Conservation (phyloP, 2,888 invertebrate species). For the Drosophila anceps region DNA sequence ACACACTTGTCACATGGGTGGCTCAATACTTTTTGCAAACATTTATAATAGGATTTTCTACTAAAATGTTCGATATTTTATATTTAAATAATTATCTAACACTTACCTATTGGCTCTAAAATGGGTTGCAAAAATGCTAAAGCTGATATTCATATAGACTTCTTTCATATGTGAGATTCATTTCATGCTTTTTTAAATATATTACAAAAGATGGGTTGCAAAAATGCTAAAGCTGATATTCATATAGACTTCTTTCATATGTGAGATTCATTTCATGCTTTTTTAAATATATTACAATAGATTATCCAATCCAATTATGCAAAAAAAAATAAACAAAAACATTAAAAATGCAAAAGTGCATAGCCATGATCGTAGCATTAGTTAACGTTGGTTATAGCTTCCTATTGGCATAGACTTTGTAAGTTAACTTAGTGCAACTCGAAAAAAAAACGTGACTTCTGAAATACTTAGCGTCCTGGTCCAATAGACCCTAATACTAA, state of each 20-base stretch:
- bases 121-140: too few species aligned
- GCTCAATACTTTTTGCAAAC: conserved; percentile 1
- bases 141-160: too few species aligned
- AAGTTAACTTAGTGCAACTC: neutral
- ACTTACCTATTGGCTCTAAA: neutral
- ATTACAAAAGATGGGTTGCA: too few species aligned
- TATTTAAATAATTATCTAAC: neutral
- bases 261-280: too few species aligned
- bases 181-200: too few species aligned
- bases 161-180: too few species aligned
- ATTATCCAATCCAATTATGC: too few species aligned
- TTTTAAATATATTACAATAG: too few species aligned
- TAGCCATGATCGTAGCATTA: neutral
- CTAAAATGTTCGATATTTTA: neutral
- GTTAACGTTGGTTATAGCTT: neutral
- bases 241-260: too few species aligned
- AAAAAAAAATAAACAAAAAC: too few species aligned
- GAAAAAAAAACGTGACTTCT: neutral
- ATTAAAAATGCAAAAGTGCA: too few species aligned
- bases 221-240: too few species aligned
- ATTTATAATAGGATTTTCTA: neutral
- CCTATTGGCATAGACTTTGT: neutral
- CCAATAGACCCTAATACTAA: conserved; percentile 13
- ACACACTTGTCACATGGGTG: neutral
- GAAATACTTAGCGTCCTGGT: neutral